These are phyloP conservation scores for Neodontobutis hainanensis DNA, from an alignment of 2,113 vertebrate genomes.

Conservation along the genomic window DNA sequence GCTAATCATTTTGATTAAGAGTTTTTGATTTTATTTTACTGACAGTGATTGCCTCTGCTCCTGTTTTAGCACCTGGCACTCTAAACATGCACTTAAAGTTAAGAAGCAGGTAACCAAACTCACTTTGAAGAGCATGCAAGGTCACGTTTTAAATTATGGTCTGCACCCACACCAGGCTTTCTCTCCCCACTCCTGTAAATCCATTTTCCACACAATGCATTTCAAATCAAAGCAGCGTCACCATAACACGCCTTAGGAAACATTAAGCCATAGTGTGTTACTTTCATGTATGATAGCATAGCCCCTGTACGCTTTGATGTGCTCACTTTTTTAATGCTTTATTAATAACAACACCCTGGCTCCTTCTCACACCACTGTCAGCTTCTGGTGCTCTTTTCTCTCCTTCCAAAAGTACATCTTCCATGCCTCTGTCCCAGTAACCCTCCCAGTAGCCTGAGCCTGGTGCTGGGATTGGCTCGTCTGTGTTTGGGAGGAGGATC, in stretches of 20 bases:
- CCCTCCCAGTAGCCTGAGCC: conserved; percentile 58
- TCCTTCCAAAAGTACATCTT: conserved; percentile 56
- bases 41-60: conserved; percentile 15
- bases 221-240: conserved; percentile 82
- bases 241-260: conserved; percentile 81
- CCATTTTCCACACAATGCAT: conserved; percentile 84
- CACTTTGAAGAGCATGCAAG: conserved; percentile 81
- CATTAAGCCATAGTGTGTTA: conserved; percentile 82
- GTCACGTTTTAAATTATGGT: conserved; percentile 81
- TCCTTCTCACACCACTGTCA: conserved; percentile 69
- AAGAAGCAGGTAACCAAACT: conserved; percentile 64
- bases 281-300: conserved; percentile 83
- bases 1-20: conserved; percentile 22
- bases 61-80: conserved; percentile 20
- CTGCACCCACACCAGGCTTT: conserved; percentile 63
- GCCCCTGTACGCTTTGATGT: conserved; percentile 82
- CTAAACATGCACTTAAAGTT: conserved; percentile 29
- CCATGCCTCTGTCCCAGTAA: conserved; percentile 53
- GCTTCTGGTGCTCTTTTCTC: conserved; percentile 57
- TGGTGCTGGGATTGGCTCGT: conserved; percentile 68
- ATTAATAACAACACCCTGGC: conserved; percentile 79
- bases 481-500: conserved; percentile 67
- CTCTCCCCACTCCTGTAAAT: conserved; percentile 76
- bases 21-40: conserved; percentile 8
- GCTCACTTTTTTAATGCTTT: conserved; percentile 78